Evolutionary conservation across 2,797 vertebrate genomes (phyloP), one percentile per base, ranked within the genome.

Genomic region (Antrozous pallidus): DNA sequence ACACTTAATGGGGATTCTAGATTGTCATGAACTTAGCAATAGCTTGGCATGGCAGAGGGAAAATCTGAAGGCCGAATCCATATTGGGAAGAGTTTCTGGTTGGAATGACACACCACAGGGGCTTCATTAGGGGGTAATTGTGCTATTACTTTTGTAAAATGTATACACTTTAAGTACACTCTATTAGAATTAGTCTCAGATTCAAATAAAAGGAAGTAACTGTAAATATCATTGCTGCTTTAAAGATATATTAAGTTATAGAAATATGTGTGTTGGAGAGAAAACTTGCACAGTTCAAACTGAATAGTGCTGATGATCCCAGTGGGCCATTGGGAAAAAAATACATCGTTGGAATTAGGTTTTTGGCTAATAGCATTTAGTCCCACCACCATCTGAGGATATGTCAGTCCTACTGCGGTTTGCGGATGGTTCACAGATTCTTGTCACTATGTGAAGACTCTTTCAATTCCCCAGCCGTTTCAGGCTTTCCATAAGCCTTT

Each of bases 21-120:
- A 61, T 93, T 73, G 81, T 90, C 92, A 96, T 91, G 93, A 91
- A 91, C 49, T 92, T 94, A 79, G 94, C 85, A 95, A 38, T 80
- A 77, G 67, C 28, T 13, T 71, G 28, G 92, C 51, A 36, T 74
- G 92, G 79, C 89, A 90, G 67, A 90, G 67, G 84, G 73, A 91
- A 79, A 47, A 71, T 92, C 10, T 93, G 88, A 94, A 95, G 85
- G 85, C 73, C 74, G 92, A 84, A 75, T 45, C 83, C 88, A 96
- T 42, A 88, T 93, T 85, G 73, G 84, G 45, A 71, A 58, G 54
- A 40, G 56, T 93, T 65, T 67, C 28, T 88, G 58, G 47, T 31
- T 54, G 40, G 56, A 84, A 47, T 80, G 31, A 82, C 65, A 95
- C 67, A 75, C 78, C 88, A 51, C 65, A 74, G 70, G 93, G 74